A percentile compares a stretch with the other conserved stretches of the same genome.
Conservation (phyloP, 1,140 invertebrate species). For the Ostrea edulis region DNA sequence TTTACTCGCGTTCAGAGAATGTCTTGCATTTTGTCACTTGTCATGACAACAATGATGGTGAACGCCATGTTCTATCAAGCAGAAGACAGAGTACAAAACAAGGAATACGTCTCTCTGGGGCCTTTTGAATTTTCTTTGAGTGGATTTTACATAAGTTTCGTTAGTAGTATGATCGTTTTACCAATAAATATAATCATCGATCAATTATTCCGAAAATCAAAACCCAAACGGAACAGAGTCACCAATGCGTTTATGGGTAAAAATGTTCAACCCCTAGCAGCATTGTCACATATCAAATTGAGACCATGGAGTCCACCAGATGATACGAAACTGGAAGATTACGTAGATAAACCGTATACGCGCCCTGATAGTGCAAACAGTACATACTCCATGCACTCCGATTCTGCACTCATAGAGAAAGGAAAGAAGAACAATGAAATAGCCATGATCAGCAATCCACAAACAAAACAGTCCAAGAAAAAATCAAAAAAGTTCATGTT, state of each 20-base stretch:
- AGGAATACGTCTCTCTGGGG: conserved; percentile 60
- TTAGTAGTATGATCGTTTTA: conserved; percentile 73
- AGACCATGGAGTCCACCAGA: conserved; percentile 18
- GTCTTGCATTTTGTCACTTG: conserved; percentile 75
- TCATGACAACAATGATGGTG: conserved; percentile 77
- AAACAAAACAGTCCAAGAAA: conserved; percentile 15
- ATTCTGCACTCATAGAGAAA: conserved; percentile 16
- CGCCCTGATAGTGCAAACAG: conserved; percentile 29
- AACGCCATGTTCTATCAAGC: conserved; percentile 78
- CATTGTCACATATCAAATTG: conserved; percentile 45
- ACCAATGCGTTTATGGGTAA: conserved; percentile 56
- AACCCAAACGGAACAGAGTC: conserved; percentile 60
- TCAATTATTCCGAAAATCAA: conserved; percentile 71
- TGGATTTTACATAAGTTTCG: conserved; percentile 71
- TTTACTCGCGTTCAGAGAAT: conserved; percentile 78
- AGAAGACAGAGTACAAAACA: conserved; percentile 51
- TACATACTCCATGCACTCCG: conserved; percentile 17
- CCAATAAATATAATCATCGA: conserved; percentile 74
- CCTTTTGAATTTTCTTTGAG: conserved; percentile 68
- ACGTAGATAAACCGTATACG: conserved; percentile 13
- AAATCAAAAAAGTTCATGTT: conserved; percentile 52
- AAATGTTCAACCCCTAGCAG: conserved; percentile 50
- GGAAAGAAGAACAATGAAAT: conserved; percentile 31
- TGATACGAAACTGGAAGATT: conserved; percentile 41
- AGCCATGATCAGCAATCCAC: background rate